Evolutionary conservation across 2,797 vertebrate species (phyloP), one percentile per base, ranked within the genome.

Genomic region (Micropoecilia bifurca): DNA sequence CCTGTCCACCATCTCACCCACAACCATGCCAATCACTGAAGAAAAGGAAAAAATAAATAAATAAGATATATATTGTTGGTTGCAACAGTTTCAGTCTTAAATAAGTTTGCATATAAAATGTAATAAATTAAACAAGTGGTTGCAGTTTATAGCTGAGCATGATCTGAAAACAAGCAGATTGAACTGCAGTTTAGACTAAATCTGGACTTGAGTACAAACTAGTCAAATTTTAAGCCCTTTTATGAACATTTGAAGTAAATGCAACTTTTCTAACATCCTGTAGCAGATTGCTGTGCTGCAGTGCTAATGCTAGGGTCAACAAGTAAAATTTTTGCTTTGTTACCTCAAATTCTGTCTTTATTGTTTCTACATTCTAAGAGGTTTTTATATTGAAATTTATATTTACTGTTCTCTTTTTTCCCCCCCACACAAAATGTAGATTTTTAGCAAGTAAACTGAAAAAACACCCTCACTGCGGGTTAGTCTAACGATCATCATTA

Each of bases 1-100:
- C 79, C 94, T 95, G 93, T 99, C 97, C 87, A 97, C 95, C 95
- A 99, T 98, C 90, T 98, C 97, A 41, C 96, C 96, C 82, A 98
- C 95, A 68, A 99, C 94, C 39, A 96, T 95, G 71, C 91, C 90
- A 66, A 99, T 97, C 74, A 97, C 99, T 99, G 80, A 47, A 72
- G 74, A 71, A 22, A 8, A 41, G 18, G 77, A 36, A 53, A 33
- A 33, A 33, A 33, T 33, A 33, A 33, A n/a, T n/a, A 33, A 33
- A 33, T 33, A 3, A 33, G 3, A 33, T 33, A 20, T 4, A 73
- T 20, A n/a, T 43, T 0, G 2, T 33, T 47, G 18, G 43, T 22
- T 14, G 6, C 7, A 68, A 68, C 36, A 9, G 18, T 22, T 41
- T 68, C 20, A 41, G 20, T 63, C 20, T 39, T 20, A 68, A 10